Evolutionary conservation across 2,888 invertebrate genomes (phyloP).

Genomic region (Resseliella maxima): DNA sequence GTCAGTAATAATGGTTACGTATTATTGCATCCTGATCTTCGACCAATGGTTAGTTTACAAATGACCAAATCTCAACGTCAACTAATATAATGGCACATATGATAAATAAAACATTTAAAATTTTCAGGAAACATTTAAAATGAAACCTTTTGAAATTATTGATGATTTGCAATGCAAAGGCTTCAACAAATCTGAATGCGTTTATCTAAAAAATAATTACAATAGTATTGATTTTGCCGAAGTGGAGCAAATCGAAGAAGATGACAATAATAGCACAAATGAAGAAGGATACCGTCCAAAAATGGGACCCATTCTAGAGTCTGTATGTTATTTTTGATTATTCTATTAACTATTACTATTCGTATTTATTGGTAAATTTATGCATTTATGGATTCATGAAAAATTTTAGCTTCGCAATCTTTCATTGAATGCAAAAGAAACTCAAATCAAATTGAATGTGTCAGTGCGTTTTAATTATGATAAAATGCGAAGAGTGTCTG

Average conservation of each 20-base stretch:
- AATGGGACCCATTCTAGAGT: background rate
- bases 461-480: conserved; percentile 86
- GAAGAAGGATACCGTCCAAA: background rate
- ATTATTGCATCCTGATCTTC: conserved; percentile 92
- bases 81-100: too few species aligned
- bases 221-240: conserved; percentile 96
- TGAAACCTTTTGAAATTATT: conserved; percentile 29
- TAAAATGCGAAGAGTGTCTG: conserved; percentile 83
- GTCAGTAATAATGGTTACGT: conserved; percentile 97
- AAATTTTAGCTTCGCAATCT: conserved; percentile 69
- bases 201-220: conserved; percentile 86
- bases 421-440: conserved; percentile 78
- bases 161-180: background rate
- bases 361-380: too few species aligned
- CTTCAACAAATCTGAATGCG: conserved; percentile 69
- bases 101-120: too few species aligned
- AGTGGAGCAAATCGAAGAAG: conserved; percentile 85
- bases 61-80: too few species aligned
- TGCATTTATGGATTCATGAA: too few species aligned
- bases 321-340: too few species aligned
- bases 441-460: conserved; percentile 74
- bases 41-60: conserved; percentile 92
- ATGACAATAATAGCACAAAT: background rate
- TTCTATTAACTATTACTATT: too few species aligned
- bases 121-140: conserved; percentile 49